Base-by-base conservation (phyloP, 92 coral and sea anemone species). In the Isaurus tuberculatus region DNA sequence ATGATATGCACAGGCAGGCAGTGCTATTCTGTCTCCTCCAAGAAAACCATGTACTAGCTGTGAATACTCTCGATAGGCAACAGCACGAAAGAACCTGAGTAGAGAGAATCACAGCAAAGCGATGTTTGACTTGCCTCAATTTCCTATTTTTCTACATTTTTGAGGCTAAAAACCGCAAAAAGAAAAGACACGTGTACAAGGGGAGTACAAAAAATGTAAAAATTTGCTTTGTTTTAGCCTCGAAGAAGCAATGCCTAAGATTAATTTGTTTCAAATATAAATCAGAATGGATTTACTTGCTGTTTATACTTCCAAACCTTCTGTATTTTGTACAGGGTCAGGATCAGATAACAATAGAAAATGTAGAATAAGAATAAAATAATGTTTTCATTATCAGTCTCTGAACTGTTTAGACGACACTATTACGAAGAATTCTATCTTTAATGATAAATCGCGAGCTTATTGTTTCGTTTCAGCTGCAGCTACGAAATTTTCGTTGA, bases 1-100 rank as follows among this genome's bases (percentile, higher is more conserved):
- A 43, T 86, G 86, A 46, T 86, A 80, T 14, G 43, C n/a, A 77
- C 81, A 86, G 14, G 89, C 86, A 29, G 92, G 90, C 79, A 89
- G 75, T 80, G 90, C 83, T 79, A 89, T 80, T 65, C 90, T 63
- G 34, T 73, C 79, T 66, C 84, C 81, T 28, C 92, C 90, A 80
- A 89, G 61, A 80, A 80, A 79, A 27, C 92, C 92, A 55, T 89
- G 82, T 26, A 85, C 72, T 29, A 89, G 86, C 71, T 60, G 84
- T 32, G 89, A 86, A 43, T 79, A 86, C 79, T 89, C 87, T 5
- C 87, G 85, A 60, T 89, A 89, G 11, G 89, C 75, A 71, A 85
- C 75, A 65, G 87, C 48, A 42, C 87, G 86, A 25, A 88, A 79
- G 51, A 86, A 89, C 79, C 89, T 89, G 80, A n/a, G n/a, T n/a